Base-by-base conservation (phyloP, 2,888 invertebrate genomes). In the Ophion ventricosus region DNA sequence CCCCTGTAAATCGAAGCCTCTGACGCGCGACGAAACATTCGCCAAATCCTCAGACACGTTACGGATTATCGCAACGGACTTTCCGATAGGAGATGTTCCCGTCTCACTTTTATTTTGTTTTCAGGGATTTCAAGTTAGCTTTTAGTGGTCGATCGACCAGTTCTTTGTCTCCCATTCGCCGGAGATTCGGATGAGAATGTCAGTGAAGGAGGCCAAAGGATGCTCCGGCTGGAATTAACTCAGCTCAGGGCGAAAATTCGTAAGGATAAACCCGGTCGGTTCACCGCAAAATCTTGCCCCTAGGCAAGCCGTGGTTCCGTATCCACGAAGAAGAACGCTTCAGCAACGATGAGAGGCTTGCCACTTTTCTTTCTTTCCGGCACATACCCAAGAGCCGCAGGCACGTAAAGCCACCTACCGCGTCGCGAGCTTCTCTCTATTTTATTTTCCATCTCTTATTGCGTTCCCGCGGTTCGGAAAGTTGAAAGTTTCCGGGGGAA, bases 401-500 rank as follows among this genome's bases (percentile, higher is more conserved):
- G 66, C 76, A 40, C 66, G 35, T 3, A 66, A 66, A 49, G 76
- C 29, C 17, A n/a, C 75, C 35, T 54, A 20, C 43, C 73, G 26
- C 61, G 49, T 61, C 49, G 54, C 77, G 74, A 63, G 63, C 29
- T 86, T 81, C 81, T 87, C 86, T 86, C 85, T 84, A 66, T 57
- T 25, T 23, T 49, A 49, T 59, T 59, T 63, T 23, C 80, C 61
- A 72, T 40, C 26, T 64, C 69, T 79, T 20, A 10, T 72, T 72
- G 49, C 64, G 4, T 57, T 29, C 25, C 20, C 25, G 29, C 49
- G 29, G 72, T 29, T 59, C 72, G 25, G 61, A 67, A 77, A 25
- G 77, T 61, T 73, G 61, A 63, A 80, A 78, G 72, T 35, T 81
- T 73, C 70, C 59, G 64, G 74, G 80, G 88, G 90, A 90, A n/a